These are phyloP conservation scores for Patella ulyssiponensis DNA, from an alignment of 2,888 invertebrate genomes.

Conservation along the genomic window DNA sequence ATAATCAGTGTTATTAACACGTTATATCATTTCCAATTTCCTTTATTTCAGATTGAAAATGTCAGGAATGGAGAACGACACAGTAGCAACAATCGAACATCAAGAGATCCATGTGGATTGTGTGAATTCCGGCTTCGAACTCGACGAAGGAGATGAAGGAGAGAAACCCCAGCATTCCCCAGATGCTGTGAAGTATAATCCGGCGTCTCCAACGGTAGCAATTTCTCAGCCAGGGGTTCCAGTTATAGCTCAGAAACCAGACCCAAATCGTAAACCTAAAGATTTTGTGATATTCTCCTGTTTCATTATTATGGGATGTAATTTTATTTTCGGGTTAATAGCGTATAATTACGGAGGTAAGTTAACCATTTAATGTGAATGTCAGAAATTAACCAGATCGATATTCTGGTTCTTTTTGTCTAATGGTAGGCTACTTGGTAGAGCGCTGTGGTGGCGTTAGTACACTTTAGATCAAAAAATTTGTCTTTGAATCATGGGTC, in stretches of 20 bases:
- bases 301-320: conserved; percentile 59
- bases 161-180: neutral
- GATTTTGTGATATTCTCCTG: conserved; percentile 64
- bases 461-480: too few species aligned
- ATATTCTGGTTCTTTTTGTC: neutral
- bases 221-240: conserved; percentile 30
- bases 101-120: conserved; percentile 48
- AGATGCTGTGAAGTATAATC: neutral
- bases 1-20: too few species aligned
- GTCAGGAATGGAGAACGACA: conserved; percentile 22
- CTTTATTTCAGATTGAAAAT: neutral
- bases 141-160: neutral
- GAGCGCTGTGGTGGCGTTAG: too few species aligned
- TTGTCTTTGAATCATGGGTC: too few species aligned
- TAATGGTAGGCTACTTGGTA: neutral
- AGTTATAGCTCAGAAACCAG: conserved; percentile 47
- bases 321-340: conserved; percentile 61
- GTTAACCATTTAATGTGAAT: conserved; percentile 22
- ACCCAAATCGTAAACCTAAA: conserved; percentile 58
- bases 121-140: neutral
- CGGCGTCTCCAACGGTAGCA: neutral
- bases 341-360: conserved; percentile 62
- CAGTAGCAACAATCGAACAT: conserved; percentile 52
- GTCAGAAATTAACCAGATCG: neutral
- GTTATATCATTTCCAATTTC: too few species aligned